phyloP scores from a whole-genome alignment of 2,113 vertebrate species.

The Stegastes partitus region DNA sequence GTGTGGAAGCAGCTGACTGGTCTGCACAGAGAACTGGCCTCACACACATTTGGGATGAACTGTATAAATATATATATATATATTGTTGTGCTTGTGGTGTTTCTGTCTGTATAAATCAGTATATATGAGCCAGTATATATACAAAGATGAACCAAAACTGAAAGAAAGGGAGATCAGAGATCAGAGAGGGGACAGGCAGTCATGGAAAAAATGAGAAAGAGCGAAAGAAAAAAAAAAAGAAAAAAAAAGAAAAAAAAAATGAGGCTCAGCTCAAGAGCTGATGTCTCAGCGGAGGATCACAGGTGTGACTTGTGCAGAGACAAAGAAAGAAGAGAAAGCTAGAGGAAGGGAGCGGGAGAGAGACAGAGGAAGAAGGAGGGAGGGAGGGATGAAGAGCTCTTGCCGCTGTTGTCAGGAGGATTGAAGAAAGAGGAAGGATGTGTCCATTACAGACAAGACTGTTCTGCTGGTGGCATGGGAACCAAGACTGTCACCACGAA shows the following conservation, averaged over 20 bases:
- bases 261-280: constrained; percentile 44
- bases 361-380: constrained; percentile 50
- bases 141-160: constrained; percentile 1
- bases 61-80: neutral
- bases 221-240: constrained; percentile 30
- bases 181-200: constrained; percentile 17
- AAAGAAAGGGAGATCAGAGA: neutral
- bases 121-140: neutral
- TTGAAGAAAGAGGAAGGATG: constrained; percentile 68
- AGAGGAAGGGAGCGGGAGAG: constrained; percentile 37
- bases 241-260: constrained; percentile 36
- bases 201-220: constrained; percentile 41
- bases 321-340: constrained; percentile 55
- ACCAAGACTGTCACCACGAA: constrained; percentile 64
- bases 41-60: constrained; percentile 1
- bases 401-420: constrained; percentile 62
- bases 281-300: constrained; percentile 69
- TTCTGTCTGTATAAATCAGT: neutral
- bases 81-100: too few species aligned
- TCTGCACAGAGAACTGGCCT: constrained; percentile 3
- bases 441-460: constrained; percentile 72
- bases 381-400: constrained; percentile 52
- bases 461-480: constrained; percentile 62
- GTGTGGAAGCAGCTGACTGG: neutral
- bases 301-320: constrained; percentile 70